These are phyloP conservation scores for Dendrocopos noguchii DNA, from an alignment of 2,113 vertebrate genomes.

Conservation along the genomic window DNA sequence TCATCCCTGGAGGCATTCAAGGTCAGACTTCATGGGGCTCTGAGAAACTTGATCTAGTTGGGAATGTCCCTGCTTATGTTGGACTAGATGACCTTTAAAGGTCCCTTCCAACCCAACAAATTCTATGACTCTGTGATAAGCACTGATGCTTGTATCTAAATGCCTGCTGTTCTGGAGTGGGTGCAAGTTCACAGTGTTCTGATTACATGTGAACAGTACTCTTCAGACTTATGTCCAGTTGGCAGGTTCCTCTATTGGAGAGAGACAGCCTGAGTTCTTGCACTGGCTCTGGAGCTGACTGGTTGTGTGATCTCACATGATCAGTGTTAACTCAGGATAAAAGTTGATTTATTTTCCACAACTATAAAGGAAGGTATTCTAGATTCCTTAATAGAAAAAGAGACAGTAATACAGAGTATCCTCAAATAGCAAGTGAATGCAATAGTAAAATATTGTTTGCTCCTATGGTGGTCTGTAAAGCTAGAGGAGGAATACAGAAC, in stretches of 20 bases:
- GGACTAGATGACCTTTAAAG: too few species aligned
- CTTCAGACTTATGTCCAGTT: background rate
- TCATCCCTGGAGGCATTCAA: too few species aligned
- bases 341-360: background rate
- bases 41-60: too few species aligned
- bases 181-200: fast-evolving
- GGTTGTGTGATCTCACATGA: background rate
- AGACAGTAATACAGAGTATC: background rate
- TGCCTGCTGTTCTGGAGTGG: background rate
- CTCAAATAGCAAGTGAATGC: background rate
- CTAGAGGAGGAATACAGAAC: background rate
- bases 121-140: too few species aligned
- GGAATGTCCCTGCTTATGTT: too few species aligned
- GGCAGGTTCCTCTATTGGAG: background rate
- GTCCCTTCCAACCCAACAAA: too few species aligned
- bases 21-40: too few species aligned
- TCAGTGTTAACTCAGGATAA: fast-evolving
- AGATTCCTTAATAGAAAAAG: background rate
- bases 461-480: background rate
- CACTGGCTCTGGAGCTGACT: background rate
- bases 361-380: background rate
- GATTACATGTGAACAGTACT: background rate
- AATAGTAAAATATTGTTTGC: background rate
- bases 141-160: background rate
- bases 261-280: background rate